Evolutionary conservation across 1,140 invertebrate genomes (phyloP).

Genomic region (Caenorhabditis inopinata): DNA sequence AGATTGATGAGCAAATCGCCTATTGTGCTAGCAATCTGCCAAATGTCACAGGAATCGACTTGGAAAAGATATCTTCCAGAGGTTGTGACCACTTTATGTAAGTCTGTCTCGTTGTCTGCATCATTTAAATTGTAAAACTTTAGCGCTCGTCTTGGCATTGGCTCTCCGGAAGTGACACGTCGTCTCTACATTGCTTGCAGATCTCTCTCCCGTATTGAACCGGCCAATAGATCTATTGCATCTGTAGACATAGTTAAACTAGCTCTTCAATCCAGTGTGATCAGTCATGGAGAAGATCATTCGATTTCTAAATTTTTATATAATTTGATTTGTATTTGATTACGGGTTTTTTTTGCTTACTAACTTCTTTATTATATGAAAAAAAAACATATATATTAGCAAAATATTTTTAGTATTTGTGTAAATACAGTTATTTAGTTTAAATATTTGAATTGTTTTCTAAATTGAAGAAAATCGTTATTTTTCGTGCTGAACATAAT

Average conservation of each 20-base stretch:
- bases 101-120: not conserved
- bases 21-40: not conserved
- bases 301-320: not conserved
- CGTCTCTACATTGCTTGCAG: slow-evolving; percentile 2
- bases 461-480: no score
- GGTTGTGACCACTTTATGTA: not conserved
- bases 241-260: not conserved
- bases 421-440: no score
- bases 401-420: no score
- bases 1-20: not conserved
- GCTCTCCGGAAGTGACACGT: slow-evolving; percentile 1
- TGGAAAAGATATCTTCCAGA: not conserved
- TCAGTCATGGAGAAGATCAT: not conserved
- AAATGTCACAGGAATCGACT: not conserved
- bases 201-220: not conserved
- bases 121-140: not conserved
- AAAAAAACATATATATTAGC: no score
- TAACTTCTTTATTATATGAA: no score
- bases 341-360: no score
- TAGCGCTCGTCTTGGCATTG: not conserved
- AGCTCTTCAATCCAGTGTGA: not conserved
- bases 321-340: no score
- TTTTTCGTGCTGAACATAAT: no score
- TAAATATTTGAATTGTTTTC: no score
- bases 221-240: not conserved